These are phyloP conservation scores for Salvelinus sp. DNA, from an alignment of 2,113 vertebrate species.

Conservation along the genomic window DNA sequence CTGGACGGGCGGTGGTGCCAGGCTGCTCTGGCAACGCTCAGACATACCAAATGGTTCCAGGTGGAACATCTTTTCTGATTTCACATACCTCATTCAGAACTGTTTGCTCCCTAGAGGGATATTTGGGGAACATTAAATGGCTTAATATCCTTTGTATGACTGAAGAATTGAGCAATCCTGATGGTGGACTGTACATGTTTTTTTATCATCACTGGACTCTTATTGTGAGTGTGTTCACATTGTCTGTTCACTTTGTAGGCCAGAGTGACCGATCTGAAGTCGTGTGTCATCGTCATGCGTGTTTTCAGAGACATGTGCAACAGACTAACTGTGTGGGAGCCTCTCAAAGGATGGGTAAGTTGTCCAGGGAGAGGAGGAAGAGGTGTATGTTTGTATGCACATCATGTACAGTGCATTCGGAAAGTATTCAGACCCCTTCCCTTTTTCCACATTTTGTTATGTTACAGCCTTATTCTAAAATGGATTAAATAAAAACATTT, in stretches of 20 bases:
- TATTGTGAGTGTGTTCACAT: background rate
- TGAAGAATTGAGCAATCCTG: too few species aligned
- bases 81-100: background rate
- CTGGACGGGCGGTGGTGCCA: conserved; percentile 90
- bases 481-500: too few species aligned
- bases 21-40: conserved; percentile 89
- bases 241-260: conserved; percentile 75
- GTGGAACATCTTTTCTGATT: conserved; percentile 71
- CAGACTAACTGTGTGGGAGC: conserved; percentile 86
- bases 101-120: too few species aligned
- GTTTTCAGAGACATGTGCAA: conserved; percentile 93
- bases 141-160: too few species aligned
- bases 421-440: too few species aligned
- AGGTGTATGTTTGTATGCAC: background rate
- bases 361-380: conserved; percentile 1
- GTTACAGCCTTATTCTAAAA: too few species aligned
- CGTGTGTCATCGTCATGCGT: conserved; percentile 90
- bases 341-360: conserved; percentile 92
- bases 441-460: too few species aligned
- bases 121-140: too few species aligned
- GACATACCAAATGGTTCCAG: conserved; percentile 97
- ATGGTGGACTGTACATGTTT: too few species aligned
- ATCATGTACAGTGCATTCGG: background rate
- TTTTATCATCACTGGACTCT: background rate
- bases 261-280: conserved; percentile 90